Conservation (phyloP, 2,797 vertebrate genomes). For the Discoglossus pictus region DNA sequence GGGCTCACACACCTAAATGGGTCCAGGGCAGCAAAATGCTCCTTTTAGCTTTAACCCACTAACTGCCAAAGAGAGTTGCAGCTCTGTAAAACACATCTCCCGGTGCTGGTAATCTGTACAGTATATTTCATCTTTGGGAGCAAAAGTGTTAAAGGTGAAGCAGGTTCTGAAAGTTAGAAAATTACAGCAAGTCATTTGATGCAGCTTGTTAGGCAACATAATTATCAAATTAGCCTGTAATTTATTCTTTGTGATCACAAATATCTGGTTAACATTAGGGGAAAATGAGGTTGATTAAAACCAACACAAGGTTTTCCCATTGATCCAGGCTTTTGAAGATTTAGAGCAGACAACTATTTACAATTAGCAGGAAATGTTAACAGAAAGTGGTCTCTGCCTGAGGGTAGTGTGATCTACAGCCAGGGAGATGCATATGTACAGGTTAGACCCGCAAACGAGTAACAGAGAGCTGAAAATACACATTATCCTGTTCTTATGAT, state of each 20-base stretch:
- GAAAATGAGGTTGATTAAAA: slow-evolving; percentile 31
- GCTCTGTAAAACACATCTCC: no score
- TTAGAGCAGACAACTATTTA: slow-evolving; percentile 34
- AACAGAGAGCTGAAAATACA: no score
- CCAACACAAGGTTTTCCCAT: slow-evolving; percentile 29
- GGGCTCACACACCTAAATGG: no score
- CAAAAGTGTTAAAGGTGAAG: slow-evolving; percentile 11
- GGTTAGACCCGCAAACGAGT: neutral
- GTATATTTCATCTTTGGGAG: neutral
- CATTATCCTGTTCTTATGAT: no score
- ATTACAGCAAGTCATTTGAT: slow-evolving; percentile 27
- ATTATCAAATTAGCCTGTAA: slow-evolving; percentile 40
- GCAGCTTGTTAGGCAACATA: slow-evolving; percentile 2
- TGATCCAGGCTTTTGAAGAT: slow-evolving; percentile 30
- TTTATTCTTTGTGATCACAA: slow-evolving; percentile 38
- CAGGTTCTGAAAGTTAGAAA: slow-evolving; percentile 11
- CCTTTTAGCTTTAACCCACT: no score
- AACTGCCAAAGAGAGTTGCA: no score
- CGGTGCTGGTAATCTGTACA: no score
- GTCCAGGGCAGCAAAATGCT: no score
- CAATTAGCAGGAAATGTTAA: slow-evolving; percentile 39
- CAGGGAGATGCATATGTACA: slow-evolving; percentile 3
- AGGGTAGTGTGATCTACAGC: slow-evolving; percentile 13
- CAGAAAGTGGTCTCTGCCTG: slow-evolving; percentile 11
- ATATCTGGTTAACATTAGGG: slow-evolving; percentile 37